These are phyloP conservation scores for Caranx melampygus DNA, from an alignment of 2,113 vertebrate genomes.

Conservation along the genomic window DNA sequence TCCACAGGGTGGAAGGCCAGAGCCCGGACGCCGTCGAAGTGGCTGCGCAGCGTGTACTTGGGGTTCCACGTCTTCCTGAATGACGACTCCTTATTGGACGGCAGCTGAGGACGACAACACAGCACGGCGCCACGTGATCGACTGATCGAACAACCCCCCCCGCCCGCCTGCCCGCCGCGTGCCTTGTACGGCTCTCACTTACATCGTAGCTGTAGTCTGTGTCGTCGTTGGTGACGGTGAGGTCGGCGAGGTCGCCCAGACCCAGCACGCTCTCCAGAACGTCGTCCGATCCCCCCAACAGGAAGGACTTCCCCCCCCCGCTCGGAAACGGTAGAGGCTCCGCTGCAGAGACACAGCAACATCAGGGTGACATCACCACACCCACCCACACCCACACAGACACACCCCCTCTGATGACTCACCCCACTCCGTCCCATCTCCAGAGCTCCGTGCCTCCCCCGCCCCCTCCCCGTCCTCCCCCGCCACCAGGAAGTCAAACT, in stretches of 20 bases:
- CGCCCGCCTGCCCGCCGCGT: no score
- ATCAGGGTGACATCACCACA: no score
- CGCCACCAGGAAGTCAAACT: conserved; percentile 99
- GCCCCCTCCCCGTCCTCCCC: conserved; percentile 98
- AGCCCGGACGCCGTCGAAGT: conserved; percentile 96
- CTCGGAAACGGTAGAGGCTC: conserved; percentile 95
- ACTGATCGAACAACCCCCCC: no score
- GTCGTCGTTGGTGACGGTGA: conserved; percentile 97
- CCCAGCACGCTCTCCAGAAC: conserved; percentile 97
- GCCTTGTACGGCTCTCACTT: conserved; percentile 15
- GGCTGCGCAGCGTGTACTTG: conserved; percentile 97
- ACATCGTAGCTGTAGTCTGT: conserved; percentile 99
- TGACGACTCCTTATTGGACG: conserved; percentile 96
- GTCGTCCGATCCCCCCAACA: conserved; percentile 93
- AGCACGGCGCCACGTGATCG: background rate
- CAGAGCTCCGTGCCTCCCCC: conserved; percentile 97
- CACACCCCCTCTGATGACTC: conserved; percentile 24
- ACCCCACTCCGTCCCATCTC: conserved; percentile 99
- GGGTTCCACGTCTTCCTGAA: conserved; percentile 99
- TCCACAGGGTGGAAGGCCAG: conserved; percentile 98
- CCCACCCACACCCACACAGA: no score
- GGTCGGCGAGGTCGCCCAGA: conserved; percentile 97
- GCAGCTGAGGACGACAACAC: conserved; percentile 80
- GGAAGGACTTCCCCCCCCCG: conserved; percentile 96
- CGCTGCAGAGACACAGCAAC: conserved; percentile 47